Evolutionary conservation across 2,113 vertebrate species (phyloP), one percentile per base, ranked within the genome.

Genomic region (Panthera uncia): DNA sequence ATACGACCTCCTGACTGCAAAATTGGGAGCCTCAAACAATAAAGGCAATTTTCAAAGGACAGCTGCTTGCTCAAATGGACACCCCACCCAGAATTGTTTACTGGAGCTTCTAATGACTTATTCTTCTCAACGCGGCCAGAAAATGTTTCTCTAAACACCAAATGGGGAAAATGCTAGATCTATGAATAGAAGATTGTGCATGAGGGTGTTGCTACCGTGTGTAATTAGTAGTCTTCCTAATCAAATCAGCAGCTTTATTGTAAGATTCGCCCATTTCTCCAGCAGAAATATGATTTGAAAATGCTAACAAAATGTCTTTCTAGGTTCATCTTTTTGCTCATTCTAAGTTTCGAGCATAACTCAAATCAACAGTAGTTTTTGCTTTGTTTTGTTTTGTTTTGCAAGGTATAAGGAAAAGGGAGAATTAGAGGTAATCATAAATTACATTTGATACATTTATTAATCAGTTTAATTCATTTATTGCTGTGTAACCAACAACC

Each of bases 41-140:
- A 92, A 94, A 87, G 89, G 68, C 96, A 76, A 45, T 95, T 96
- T 98, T 83, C 97, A 96, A 96, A 98, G 96, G 96, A 81, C 90
- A 97, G 95, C 98, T 96, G 94, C 94, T 96, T 69, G 92, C 94
- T 95, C 87, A 31, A 96, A 86, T 71, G 97, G 95, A 97, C 94
- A 84, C 94, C 79, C 90, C 74, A 76, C 95, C 61, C 19, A 18
- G 79, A 86, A 87, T 50, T 96, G 92, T 94, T 96, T 96, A 57
- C 95, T 90, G 91, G 84, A 25, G 90, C 48, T 88, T 57, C 87
- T 96, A 85, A 96, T 50, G 92, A 71, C 68, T 69, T 93, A 82
- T 80, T 95, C 95, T 95, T 92, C 83, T 71, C 92, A 93, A 74
- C 48, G 9, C 31, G 97, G 87, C 96, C 74, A 68, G 86, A 94